Percentiles rank a stretch among this genome's conserved stretches.
Evolutionary conservation across 2,888 invertebrate genomes (phyloP).

Genomic region (Mantis religiosa): DNA sequence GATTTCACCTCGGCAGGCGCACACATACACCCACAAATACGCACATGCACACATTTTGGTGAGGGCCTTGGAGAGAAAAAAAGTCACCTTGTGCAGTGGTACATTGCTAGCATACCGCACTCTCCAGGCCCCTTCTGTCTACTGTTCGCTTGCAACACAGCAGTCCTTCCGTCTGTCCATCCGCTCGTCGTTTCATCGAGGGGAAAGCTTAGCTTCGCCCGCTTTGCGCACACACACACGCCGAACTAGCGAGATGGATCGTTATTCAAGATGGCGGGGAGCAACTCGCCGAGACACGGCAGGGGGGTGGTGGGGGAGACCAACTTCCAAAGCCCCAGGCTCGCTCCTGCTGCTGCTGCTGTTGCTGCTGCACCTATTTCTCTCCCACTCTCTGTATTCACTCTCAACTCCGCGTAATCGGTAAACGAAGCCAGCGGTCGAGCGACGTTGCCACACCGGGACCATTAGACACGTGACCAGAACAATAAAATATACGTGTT

Average conservation of each 20-base stretch:
- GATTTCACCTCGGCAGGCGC: background rate
- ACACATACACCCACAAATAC: background rate
- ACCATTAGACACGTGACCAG: conserved; percentile 1
- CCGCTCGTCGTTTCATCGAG: background rate
- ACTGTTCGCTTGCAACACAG: background rate
- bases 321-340: background rate
- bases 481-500: conserved; percentile 14
- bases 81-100: conserved; percentile 7
- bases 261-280: conserved; percentile 30
- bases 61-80: background rate
- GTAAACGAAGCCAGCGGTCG: conserved; percentile 7
- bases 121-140: background rate
- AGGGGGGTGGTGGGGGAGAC: background rate
- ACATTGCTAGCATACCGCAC: background rate
- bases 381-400: background rate
- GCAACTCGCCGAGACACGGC: background rate
- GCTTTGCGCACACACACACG: background rate
- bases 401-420: background rate
- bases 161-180: background rate
- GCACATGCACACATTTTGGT: background rate
- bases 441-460: background rate
- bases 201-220: conserved; percentile 4
- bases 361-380: background rate
- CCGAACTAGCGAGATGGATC: conserved; percentile 26
- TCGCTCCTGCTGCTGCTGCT: background rate